Evolutionary conservation across 2,888 invertebrate species (phyloP).

Genomic region (Noctua fimbriata): DNA sequence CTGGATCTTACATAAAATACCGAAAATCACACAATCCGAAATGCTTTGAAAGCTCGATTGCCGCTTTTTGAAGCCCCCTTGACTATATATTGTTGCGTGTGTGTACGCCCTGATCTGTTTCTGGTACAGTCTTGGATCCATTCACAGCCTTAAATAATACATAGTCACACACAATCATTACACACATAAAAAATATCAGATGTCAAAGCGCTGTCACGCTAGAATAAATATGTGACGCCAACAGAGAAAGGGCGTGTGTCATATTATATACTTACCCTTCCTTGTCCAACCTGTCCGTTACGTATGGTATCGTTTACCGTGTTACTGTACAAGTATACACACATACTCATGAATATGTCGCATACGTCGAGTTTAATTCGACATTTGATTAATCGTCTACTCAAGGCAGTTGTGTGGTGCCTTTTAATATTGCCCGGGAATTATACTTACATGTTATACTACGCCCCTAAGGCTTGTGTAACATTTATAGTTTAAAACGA

Average conservation of each 20-base stretch:
- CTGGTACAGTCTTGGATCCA: neutral
- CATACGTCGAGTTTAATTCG: conserved; percentile 11
- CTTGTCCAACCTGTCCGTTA: conserved; percentile 75
- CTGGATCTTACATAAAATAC: neutral
- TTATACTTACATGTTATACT: neutral
- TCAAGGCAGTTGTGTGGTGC: neutral
- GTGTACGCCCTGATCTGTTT: neutral
- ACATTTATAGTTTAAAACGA: neutral
- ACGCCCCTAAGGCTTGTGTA: neutral
- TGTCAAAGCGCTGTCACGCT: conserved; percentile 60
- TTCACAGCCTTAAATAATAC: neutral
- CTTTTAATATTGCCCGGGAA: neutral
- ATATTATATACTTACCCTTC: conserved; percentile 73
- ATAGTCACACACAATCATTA: neutral
- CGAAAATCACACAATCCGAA: neutral
- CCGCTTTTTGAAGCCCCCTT: neutral
- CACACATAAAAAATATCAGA: conserved; percentile 37
- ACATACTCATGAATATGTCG: conserved; percentile 44
- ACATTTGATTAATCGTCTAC: conserved; percentile 39
- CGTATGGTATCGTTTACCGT: conserved; percentile 50
- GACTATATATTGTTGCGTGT: neutral
- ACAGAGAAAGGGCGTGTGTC: conserved; percentile 78
- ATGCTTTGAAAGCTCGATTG: neutral
- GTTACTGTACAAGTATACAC: conserved; percentile 35
- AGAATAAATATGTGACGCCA: conserved; percentile 67